Evolutionary conservation across 1,140 invertebrate species (phyloP), one percentile per base, ranked within the genome.

Genomic region (Dinoponera quadriceps): DNA sequence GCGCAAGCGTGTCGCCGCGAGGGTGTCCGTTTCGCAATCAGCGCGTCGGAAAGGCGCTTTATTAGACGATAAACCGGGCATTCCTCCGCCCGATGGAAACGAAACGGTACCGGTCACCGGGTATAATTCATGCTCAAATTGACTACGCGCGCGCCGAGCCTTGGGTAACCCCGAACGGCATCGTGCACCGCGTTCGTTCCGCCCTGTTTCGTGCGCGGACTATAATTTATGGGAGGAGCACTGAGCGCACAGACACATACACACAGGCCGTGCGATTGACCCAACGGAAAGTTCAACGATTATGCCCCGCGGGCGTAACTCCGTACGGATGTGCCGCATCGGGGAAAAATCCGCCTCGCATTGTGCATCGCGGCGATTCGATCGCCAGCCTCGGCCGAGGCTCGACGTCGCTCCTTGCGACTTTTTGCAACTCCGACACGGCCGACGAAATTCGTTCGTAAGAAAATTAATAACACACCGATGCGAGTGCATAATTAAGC

Each of bases 141-240:
- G 78, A 73, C 78, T 81, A 54, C 55, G 38, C 25, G 69, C 38
- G 48, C 38, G 27, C 27, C n/a, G 25, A 38, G 68, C 78, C 69
- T 71, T 60, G 59, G 78, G 38, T 73, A 81, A 60, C 78, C 48
- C 29, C 51, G 51, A 65, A 65, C 22, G 75, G 74, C 74, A 68
- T 77, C 62, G 33, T 77, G 62, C 48, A 59, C 57, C n/a, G n/a
- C 75, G 73, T 44, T 44, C 65, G 78, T 81, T 81, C 78, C 78
- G 78, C 66, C 69, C 78, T 81, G 78, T 81, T 81, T 81, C 78
- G 66, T 62, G 78, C 68, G 55, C 66, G 29, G 68, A 51, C 68
- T 78, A 78, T 78, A 73, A 81, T 81, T 81, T 81, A 81, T 81
- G 68, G 69, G 78, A 81, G 78, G 78, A 81, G 68, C 54, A 69